Percentiles rank a stretch among this genome's conserved stretches.
These are phyloP conservation scores for Lithobius niger DNA, from an alignment of 1,140 invertebrate species.

Conservation along the genomic window DNA sequence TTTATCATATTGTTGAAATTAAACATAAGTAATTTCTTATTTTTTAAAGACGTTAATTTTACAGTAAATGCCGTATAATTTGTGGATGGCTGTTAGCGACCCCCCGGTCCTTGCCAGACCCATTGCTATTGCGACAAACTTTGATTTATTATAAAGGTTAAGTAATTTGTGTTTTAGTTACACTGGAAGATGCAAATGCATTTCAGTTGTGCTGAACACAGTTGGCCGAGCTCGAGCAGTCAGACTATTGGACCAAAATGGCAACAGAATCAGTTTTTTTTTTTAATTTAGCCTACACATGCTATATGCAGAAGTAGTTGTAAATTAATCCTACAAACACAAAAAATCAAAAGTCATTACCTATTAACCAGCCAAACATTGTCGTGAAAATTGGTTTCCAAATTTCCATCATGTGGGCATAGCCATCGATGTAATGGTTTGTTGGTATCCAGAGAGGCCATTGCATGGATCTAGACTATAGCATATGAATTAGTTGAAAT, in stretches of 20 bases:
- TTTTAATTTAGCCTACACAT: neutral
- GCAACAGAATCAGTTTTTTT: neutral
- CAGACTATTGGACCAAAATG: neutral
- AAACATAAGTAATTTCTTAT: conserved; percentile 2
- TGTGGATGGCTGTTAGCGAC: too few relatives aligned
- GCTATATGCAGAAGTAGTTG: too few relatives aligned
- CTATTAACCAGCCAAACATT: conserved; percentile 36
- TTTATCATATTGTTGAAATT: neutral
- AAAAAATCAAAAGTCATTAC: too few relatives aligned
- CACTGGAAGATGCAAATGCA: too few relatives aligned
- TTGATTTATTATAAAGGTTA: too few relatives aligned
- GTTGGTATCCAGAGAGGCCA: conserved; percentile 45
- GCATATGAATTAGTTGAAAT: too few relatives aligned
- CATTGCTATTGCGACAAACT: too few relatives aligned
- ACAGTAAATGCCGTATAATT: too few relatives aligned
- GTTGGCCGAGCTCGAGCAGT: too few relatives aligned
- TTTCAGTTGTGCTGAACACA: too few relatives aligned
- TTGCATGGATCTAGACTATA: conserved; percentile 14
- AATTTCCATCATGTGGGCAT: conserved; percentile 37
- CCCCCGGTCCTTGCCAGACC: too few relatives aligned
- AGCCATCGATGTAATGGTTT: conserved; percentile 40
- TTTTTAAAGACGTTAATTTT: neutral
- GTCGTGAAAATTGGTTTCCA: conserved; percentile 35
- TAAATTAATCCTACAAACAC: conserved; percentile 14
- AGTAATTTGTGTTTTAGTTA: too few relatives aligned